Evolutionary conservation across 2,888 invertebrate genomes (phyloP).

Genomic region (Ectemnius continuus): DNA sequence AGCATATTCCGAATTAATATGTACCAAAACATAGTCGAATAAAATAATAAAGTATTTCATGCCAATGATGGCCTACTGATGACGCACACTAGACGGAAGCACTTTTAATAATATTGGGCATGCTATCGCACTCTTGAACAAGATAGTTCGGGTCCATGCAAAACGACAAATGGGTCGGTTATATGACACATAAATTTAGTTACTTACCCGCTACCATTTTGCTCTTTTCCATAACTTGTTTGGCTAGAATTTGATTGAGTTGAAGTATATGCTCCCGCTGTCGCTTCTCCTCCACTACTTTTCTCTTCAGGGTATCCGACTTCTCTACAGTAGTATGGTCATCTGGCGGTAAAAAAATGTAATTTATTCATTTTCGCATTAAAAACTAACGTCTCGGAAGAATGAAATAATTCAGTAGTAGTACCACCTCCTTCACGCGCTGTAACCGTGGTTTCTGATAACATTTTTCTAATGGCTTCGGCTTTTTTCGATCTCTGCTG

Average conservation of each 20-base stretch:
- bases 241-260: constrained; percentile 94
- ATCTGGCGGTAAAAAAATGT: constrained; percentile 50
- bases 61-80: constrained; percentile 37
- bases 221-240: constrained; percentile 96
- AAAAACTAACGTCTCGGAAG: no score
- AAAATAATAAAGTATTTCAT: constrained; percentile 36
- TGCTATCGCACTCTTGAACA: constrained; percentile 48
- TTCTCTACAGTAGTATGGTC: constrained; percentile 67
- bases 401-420: neutral
- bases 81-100: constrained; percentile 19
- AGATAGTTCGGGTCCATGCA: constrained; percentile 46
- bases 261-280: constrained; percentile 93
- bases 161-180: constrained; percentile 15
- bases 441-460: constrained; percentile 84
- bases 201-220: constrained; percentile 95
- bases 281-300: constrained; percentile 90
- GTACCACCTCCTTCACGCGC: constrained; percentile 71
- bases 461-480: constrained; percentile 94
- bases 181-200: neutral
- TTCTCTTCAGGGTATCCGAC: constrained; percentile 82
- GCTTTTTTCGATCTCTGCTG: constrained; percentile 91
- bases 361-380: no score
- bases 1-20: constrained; percentile 21
- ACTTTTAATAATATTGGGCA: constrained; percentile 38
- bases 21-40: constrained; percentile 12